Conservation (phyloP, 2,888 invertebrate species). For the Latrodectus hesperus region DNA sequence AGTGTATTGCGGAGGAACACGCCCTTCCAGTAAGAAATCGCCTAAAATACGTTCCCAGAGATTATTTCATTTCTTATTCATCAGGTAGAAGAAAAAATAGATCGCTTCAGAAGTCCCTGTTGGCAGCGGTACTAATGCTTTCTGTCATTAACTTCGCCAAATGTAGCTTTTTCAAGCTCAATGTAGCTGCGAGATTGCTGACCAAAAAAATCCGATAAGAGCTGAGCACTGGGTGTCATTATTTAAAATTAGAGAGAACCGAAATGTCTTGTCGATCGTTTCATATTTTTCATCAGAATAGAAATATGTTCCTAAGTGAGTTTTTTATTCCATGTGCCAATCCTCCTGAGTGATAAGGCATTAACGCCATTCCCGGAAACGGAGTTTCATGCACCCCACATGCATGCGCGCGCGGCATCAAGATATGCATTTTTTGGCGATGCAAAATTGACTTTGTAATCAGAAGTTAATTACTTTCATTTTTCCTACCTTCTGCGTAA, state of each 20-base stretch:
- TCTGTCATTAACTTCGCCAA: slow-evolving; percentile 37
- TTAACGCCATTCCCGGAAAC: slow-evolving; percentile 6
- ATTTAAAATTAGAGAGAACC: slow-evolving; percentile 49
- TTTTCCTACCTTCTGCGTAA: not conserved
- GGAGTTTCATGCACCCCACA: not conserved
- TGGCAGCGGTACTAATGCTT: slow-evolving; percentile 11
- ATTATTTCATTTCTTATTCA: slow-evolving; percentile 1
- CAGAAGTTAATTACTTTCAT: slow-evolving; percentile 49
- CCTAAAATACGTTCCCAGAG: too few relatives aligned
- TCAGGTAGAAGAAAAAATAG: not conserved
- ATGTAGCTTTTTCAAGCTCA: slow-evolving; percentile 14
- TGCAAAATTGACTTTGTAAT: slow-evolving; percentile 59
- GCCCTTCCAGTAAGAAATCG: too few relatives aligned
- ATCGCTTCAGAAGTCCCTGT: too few relatives aligned
- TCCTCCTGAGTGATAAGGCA: not conserved
- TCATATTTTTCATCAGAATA: slow-evolving; percentile 14
- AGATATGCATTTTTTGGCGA: slow-evolving; percentile 16
- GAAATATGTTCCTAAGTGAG: slow-evolving; percentile 25
- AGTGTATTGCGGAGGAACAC: too few relatives aligned
- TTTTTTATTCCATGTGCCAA: slow-evolving; percentile 9
- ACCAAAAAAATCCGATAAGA: slow-evolving; percentile 21
- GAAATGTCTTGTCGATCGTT: slow-evolving; percentile 19
- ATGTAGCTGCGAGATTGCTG: slow-evolving; percentile 7
- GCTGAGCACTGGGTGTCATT: slow-evolving; percentile 36
- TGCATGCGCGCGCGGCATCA: too few relatives aligned